Base-by-base conservation (phyloP, 2,113 vertebrate genomes). In the Cavia porcellus region DNA sequence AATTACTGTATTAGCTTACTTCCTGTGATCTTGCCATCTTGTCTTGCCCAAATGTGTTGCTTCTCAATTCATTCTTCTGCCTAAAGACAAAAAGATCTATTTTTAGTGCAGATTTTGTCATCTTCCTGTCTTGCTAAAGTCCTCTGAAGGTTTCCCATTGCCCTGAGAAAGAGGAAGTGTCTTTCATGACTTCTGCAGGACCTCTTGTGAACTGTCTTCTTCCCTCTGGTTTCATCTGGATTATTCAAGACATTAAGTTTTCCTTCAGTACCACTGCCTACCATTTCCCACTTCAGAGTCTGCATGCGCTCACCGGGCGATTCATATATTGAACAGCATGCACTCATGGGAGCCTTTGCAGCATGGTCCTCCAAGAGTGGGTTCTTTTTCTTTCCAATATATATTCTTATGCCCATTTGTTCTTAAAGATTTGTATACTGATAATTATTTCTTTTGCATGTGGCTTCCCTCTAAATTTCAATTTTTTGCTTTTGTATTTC, bases 401-500 rank as follows among this genome's bases (percentile, higher is more conserved):
- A 4, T 86, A 89, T 3, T 38, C 28, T 77, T 12, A 15, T n/a
- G 66, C 47, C 24, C 74, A 87, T 42, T 24, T 74, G 38, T 10
- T 61, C 89, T 59, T 90, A 61, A 80, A 79, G 24, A 80, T 42
- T 7, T 70, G 3, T 80, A 55, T 77, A 70, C 13, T 45, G 32
- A 17, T 59, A 70, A 90, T 87, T 81, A 85, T 90, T 35, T 92
- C 55, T 96, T 90, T 45, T 75, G 10, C 19, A 79, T 87, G 35
- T 85, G 11, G 24, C 42, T 92, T 87, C 38, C 57, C 50, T 75
- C 35, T 42, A 50, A 61, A 61, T 92, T 89, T 28, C 20, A 77
- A 45, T 92, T 47, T 12, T 62, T 62, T 87, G 47, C 57, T 90
- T 25, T 2, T 50, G 32, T 62, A 52, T 74, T 57, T 9, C 55